Evolutionary conservation across 2,797 vertebrate genomes (phyloP).

Genomic region (Balearica regulorum): DNA sequence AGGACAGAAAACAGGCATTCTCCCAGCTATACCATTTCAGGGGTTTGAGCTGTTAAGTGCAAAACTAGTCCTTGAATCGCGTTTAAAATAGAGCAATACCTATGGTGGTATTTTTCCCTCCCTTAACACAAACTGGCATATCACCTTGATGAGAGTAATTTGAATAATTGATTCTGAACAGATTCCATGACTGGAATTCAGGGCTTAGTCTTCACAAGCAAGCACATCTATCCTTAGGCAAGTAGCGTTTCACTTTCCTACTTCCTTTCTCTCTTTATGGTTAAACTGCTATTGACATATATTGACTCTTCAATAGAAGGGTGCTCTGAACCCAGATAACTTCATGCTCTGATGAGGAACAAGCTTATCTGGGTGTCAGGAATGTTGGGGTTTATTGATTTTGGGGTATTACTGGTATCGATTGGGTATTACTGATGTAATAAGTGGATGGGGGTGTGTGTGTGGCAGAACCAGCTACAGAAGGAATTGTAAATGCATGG

Average conservation of each 20-base stretch:
- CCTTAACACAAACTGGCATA: not conserved
- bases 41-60: not conserved
- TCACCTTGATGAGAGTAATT: not conserved
- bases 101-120: not conserved
- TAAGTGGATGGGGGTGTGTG: not conserved
- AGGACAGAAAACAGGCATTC: not conserved
- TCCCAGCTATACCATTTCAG: not conserved
- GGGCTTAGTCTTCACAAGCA: not conserved
- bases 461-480: not conserved
- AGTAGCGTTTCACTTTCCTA: not conserved
- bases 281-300: not conserved
- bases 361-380: not conserved
- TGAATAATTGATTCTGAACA: not conserved
- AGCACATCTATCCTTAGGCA: not conserved
- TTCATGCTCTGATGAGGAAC: not conserved
- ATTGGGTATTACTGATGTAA: not conserved
- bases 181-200: not conserved
- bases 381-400: not conserved
- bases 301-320: not conserved
- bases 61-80: not conserved
- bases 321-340: not conserved
- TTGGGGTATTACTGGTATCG: not conserved
- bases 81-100: not conserved
- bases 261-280: not conserved
- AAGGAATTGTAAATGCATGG: not conserved